phyloP scores from a whole-genome alignment of 2,113 vertebrate genomes.

The Ploceus nigricollis region DNA sequence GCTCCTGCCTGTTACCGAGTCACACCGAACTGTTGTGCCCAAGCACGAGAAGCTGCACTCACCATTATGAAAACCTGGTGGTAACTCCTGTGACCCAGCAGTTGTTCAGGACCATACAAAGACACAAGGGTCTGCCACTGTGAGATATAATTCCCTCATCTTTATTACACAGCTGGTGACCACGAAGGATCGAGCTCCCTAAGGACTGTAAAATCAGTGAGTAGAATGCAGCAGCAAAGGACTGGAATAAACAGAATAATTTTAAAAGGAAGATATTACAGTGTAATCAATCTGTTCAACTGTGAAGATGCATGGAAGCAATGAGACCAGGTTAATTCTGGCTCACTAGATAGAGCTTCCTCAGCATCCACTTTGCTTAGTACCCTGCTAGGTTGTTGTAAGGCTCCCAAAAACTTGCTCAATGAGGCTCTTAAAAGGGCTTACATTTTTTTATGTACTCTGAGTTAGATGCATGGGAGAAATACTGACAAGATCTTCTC shows the following conservation, averaged over 20 bases:
- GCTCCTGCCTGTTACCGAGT: neutral
- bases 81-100: neutral
- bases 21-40: neutral
- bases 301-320: neutral
- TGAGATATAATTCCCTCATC: neutral
- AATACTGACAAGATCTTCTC: neutral
- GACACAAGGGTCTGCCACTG: neutral
- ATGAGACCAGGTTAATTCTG: neutral
- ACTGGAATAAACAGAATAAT: neutral
- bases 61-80: neutral
- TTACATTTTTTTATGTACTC: neutral
- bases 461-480: neutral
- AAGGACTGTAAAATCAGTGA: neutral
- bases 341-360: neutral
- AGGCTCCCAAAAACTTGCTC: neutral
- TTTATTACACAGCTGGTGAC: neutral
- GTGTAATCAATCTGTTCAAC: neutral
- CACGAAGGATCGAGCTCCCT: neutral
- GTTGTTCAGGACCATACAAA: neutral
- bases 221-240: neutral
- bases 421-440: neutral
- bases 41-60: neutral
- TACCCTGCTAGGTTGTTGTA: neutral
- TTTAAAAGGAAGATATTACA: neutral
- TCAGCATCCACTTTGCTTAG: neutral